Evolutionary conservation across 2,113 vertebrate species (phyloP).

Genomic region (Megaleporinus macrocephalus): DNA sequence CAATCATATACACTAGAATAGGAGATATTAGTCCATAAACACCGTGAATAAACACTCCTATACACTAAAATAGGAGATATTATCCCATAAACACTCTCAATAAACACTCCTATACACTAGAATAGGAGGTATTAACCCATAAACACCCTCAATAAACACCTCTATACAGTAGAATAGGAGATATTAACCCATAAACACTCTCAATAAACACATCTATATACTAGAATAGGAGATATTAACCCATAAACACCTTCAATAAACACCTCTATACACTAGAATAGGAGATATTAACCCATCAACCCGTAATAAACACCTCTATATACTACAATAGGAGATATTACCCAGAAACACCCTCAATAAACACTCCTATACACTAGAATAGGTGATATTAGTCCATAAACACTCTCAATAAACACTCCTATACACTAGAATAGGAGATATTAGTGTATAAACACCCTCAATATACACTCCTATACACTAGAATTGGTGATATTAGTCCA

Average conservation of each 20-base stretch:
- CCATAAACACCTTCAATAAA: neutral
- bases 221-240: neutral
- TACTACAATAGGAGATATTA: neutral
- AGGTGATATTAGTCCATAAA: slow-evolving; percentile 37
- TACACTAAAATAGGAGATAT: neutral
- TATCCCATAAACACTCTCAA: slow-evolving; percentile 22
- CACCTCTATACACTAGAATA: neutral
- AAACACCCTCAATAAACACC: neutral
- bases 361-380: neutral
- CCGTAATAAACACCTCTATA: no score
- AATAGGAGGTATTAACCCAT: neutral
- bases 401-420: no score
- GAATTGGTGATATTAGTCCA: slow-evolving; percentile 39
- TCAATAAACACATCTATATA: no score
- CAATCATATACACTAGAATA: no score
- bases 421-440: neutral
- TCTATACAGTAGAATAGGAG: neutral
- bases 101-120: no score
- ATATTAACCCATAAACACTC: slow-evolving; percentile 32
- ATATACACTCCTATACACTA: neutral
- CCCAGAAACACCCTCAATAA: neutral
- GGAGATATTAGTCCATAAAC: neutral
- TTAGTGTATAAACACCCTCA: neutral
- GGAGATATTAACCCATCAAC: slow-evolving; percentile 32
- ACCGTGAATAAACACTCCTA: neutral